Base-by-base conservation (phyloP, 2,113 vertebrate genomes). In the Takifugu bimaculatus region DNA sequence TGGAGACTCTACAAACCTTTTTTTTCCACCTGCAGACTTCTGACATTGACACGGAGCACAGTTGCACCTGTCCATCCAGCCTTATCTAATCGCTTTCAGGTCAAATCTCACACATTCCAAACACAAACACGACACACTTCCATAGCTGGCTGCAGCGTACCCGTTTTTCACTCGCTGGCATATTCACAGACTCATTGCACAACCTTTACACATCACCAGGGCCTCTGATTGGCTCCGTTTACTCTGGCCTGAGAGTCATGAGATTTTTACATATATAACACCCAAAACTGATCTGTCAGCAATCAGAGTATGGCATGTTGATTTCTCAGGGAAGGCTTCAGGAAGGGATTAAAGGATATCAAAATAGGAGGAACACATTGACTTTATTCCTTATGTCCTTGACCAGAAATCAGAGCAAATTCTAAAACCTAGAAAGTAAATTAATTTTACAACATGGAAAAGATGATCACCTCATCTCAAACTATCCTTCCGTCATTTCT, bases 161-260 rank as follows among this genome's bases (percentile, higher is more conserved):
- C 11, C 7, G 35, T 39, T 6, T 39, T 39, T 39, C 35, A 39
- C 35, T 39, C 13, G 27, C 48, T 10, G 3, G 5, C 2, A 26
- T 42, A 57, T 51, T 49, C 15, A 71, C 53, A 58, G 26, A 53
- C 20, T 44, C 3, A 44, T 58, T 60, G 13, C 48, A 29, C 50
- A 71, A 74, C 63, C n/a, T 54, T 72, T 60, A 54, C 12, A 53
- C 47, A 7, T 39, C 35, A 57, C 51, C 3, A 29, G 54, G 54
- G 35, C 49, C 26, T 55, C 57, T 80, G 68, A 77, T 77, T 80
- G 67, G 72, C 27, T 63, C 42, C 50, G 27, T 58, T 12, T n/a
- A 13, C 25, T 59, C 15, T 75, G 76, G 57, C 32, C 66, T 70
- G 64, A 78, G 66, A 62, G 57, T 72, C 77, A 75, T 14, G 15